Base-by-base conservation (phyloP, 2,888 invertebrate genomes). In the Dermolepida albohirtum region DNA sequence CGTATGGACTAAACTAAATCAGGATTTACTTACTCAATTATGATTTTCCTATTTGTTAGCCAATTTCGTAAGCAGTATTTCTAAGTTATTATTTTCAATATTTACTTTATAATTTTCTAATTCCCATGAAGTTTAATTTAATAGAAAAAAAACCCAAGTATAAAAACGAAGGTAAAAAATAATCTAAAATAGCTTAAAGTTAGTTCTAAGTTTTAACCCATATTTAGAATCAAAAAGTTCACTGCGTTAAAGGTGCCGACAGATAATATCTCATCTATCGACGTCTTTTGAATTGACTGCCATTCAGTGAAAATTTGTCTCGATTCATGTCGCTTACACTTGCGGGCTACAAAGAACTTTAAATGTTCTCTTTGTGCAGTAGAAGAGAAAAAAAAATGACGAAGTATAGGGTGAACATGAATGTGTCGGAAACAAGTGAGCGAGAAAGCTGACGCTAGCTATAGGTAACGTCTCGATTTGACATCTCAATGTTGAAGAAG, bases 241-340 rank as follows among this genome's bases (percentile, higher is more conserved):
- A 29, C 29, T 59, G 12, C 29, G 14, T 29, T 59, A 44, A 59
- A 10, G 8, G 5, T 40, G 10, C 44, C 14, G 29, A 14, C 17
- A 59, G 29, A 59, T 43, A 57, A 57, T 57, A 57, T 57, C 47
- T 44, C 47, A 44, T 22, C 57, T 22, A 44, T 14, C 14, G 59
- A 44, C n/a, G 43, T 17, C 29, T 34, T 59, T 59, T 59, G 43
- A 59, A 29, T 59, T 59, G 59, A 59, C 59, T 44, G 59, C 59
- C 12, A 59, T 59, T 44, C 59, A 59, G 34, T 59, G 59, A 44
- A 59, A 59, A 59, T 59, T 59, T 59, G 44, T 59, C 59, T 27
- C 44, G 59, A 44, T 34, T 59, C 44, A 59, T 44, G 59, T 59
- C 59, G 44, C 44, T 59, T 44, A 44, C 59, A 59, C 59, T 59